Base-by-base conservation (phyloP, 2,888 invertebrate genomes). In the Willowsia nigromaculata region DNA sequence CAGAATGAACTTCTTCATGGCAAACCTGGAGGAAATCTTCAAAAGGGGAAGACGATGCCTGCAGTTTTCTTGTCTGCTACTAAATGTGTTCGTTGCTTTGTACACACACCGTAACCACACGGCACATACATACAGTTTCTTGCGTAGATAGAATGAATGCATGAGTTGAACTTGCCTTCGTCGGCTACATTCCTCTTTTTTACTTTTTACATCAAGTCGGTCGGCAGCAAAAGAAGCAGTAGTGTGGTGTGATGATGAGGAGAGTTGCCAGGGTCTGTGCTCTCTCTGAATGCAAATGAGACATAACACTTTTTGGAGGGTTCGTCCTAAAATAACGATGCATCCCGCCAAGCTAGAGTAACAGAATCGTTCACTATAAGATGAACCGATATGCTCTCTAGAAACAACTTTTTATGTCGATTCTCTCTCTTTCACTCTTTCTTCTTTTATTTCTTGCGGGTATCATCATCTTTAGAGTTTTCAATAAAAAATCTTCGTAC, bases 241-340 rank as follows among this genome's bases (percentile, higher is more conserved):
- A 6, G 59, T 62, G 65, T 68, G 40, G 71, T 84, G 71, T 84
- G 83, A 85, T 85, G 74, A 85, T 76, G 86, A 86, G 80, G 68
- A 74, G 59, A 86, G 65, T 65, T 86, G 78, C 78, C 78, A 86
- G 86, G 65, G 37, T 40, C n/a, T 86, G 68, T 50, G 65, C 62
- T 90, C 90, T 88, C 71, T 88, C 74, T 90, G 91, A 81, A 92
- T 91, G 90, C 88, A 92, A 92, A 92, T 92, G 90, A 92, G 90
- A 86, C 89, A 76, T 86, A 84, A 90, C 85, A 86, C 71, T 85
- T 84, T 68, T 85, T 37, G 59, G 43, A 50, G 68, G 37, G 56
- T 84, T 83, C 50, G 18, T 83, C 30, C 47, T 50, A 83, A 83
- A 68, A 83, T 65, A 83, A 53, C 59, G 40, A 59, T 43, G 81